Percentiles rank a stretch among this genome's conserved stretches.
phyloP scores from a whole-genome alignment of 2,797 vertebrate genomes.

The Yasuhikotakia modesta region DNA sequence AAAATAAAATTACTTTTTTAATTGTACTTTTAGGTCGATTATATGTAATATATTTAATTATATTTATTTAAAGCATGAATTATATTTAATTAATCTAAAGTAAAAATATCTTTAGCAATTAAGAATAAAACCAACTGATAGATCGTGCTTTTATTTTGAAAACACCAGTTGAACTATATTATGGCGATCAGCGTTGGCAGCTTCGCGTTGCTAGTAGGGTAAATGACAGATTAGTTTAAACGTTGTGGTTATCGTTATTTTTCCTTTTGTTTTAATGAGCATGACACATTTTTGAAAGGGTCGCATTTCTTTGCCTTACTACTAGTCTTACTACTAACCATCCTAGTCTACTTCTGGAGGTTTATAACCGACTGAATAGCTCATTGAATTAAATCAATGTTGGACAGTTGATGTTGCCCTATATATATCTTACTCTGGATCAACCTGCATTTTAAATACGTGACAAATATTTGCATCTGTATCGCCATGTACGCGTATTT shows the following conservation, averaged over 20 bases:
- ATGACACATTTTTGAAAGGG: neutral
- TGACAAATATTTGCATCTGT: neutral
- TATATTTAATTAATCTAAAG: neutral
- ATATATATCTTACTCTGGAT: neutral
- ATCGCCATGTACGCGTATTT: neutral
- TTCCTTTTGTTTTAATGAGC: neutral
- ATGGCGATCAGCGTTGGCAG: neutral
- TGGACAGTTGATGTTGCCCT: conserved; percentile 4
- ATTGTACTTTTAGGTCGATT: too few species aligned
- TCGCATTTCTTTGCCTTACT: neutral
- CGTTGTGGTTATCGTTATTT: neutral
- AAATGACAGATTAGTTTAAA: conserved; percentile 6
- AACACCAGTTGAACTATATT: neutral
- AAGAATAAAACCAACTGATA: neutral
- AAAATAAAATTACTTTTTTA: too few species aligned
- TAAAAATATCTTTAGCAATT: neutral
- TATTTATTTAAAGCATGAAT: too few species aligned
- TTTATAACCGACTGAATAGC: neutral
- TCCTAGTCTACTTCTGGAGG: neutral
- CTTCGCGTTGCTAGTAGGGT: neutral
- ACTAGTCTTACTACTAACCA: too few species aligned
- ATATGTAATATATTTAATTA: too few species aligned
- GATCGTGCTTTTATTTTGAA: conserved; percentile 36
- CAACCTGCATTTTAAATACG: neutral
- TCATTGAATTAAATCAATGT: neutral